Evolutionary conservation across 1,140 invertebrate genomes (phyloP).

Genomic region (Myzus persicae): DNA sequence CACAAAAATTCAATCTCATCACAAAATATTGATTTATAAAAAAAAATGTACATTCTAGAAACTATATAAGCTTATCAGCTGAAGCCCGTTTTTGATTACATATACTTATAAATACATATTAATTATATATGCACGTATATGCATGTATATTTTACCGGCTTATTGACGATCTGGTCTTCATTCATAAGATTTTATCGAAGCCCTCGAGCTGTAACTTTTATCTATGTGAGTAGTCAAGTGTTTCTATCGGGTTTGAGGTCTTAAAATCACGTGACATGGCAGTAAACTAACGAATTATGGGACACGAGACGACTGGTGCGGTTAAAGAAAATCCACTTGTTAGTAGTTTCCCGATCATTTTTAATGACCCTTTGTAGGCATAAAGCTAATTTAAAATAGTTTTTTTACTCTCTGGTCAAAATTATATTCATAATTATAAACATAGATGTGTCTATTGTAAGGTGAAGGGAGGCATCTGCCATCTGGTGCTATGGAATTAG

Average conservation of each 20-base stretch:
- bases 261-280: background rate
- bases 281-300: background rate
- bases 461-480: no score
- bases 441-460: no score
- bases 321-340: background rate
- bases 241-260: background rate
- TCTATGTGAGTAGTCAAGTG: background rate
- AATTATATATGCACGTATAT: no score
- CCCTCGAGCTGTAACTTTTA: background rate
- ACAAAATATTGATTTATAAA: no score
- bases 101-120: no score
- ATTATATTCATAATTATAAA: no score
- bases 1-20: no score
- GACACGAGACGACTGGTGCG: background rate
- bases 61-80: no score
- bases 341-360: background rate
- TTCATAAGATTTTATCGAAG: background rate
- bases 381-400: background rate
- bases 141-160: background rate
- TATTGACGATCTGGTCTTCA: background rate
- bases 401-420: background rate
- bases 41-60: no score
- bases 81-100: no score
- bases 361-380: background rate
- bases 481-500: no score